A percentile compares a stretch with the other conserved stretches of the same genome.
These are phyloP conservation scores for Olivierus martensii DNA, from an alignment of 1,140 invertebrate genomes.

Conservation along the genomic window DNA sequence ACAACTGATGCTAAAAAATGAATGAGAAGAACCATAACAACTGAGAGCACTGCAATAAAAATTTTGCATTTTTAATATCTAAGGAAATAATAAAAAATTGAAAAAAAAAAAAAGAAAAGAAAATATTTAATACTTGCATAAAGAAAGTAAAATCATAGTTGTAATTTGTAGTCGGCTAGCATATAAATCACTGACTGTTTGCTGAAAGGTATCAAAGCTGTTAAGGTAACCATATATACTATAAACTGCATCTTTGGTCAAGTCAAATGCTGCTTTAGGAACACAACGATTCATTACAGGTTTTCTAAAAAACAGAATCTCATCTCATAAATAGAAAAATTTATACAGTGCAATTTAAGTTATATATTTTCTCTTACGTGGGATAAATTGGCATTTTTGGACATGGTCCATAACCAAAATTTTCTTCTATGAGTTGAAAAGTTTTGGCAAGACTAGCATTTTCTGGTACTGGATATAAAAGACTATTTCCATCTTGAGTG, in stretches of 20 bases:
- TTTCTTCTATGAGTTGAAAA: conserved; percentile 5
- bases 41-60: conserved; percentile 67
- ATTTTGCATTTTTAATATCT: no score
- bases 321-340: no score
- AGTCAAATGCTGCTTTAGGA: conserved; percentile 48
- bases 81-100: conserved; percentile 66
- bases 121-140: conserved; percentile 65
- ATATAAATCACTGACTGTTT: conserved; percentile 74
- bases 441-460: conserved; percentile 6
- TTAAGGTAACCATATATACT: conserved; percentile 69
- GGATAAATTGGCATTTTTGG: conserved; percentile 8
- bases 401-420: conserved; percentile 8
- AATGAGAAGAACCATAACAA: conserved; percentile 66
- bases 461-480: conserved; percentile 3
- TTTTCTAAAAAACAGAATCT: not conserved
- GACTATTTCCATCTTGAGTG: conserved; percentile 3
- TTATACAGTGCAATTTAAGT: no score
- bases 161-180: conserved; percentile 64
- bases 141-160: conserved; percentile 59
- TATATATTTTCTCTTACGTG: not conserved
- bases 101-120: conserved; percentile 68
- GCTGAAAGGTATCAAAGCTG: conserved; percentile 71
- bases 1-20: conserved; percentile 67
- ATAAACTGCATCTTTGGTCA: conserved; percentile 42
- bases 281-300: conserved; percentile 78